phyloP scores from a whole-genome alignment of 2,888 invertebrate species.

The Eupithecia insigniata region DNA sequence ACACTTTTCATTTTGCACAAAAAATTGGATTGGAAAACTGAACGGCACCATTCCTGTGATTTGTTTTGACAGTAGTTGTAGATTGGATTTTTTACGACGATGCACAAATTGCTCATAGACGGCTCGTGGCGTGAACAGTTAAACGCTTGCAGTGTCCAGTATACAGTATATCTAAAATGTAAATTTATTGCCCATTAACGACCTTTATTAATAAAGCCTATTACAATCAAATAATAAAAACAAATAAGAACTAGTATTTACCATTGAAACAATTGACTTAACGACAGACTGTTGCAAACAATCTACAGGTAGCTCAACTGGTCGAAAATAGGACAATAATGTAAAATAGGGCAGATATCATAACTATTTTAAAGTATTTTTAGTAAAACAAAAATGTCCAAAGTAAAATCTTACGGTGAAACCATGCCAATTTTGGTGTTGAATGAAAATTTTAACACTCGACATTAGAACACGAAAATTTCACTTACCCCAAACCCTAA shows the following conservation, averaged over 20 bases:
- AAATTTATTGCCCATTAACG: no score
- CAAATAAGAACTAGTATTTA: no score
- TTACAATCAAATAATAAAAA: no score
- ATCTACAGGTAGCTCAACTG: no score
- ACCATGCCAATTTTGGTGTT: neutral
- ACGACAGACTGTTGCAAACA: no score
- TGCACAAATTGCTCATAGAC: constrained; percentile 14
- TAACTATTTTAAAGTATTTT: neutral
- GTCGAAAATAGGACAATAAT: no score
- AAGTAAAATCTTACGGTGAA: neutral
- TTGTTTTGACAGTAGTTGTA: constrained; percentile 26
- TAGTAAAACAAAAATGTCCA: neutral
- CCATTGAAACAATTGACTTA: no score
- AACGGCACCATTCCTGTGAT: constrained; percentile 29
- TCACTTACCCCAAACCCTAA: constrained; percentile 30
- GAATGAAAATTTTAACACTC: neutral
- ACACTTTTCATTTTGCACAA: constrained; percentile 34
- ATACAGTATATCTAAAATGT: no score
- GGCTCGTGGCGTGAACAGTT: neutral
- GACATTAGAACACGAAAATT: constrained; percentile 1
- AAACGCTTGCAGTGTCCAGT: constrained; percentile 3
- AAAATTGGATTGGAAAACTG: constrained; percentile 31
- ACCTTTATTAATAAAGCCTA: no score
- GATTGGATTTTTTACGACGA: constrained; percentile 22
- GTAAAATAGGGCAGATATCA: neutral